Conservation (phyloP, 1,140 invertebrate genomes). For the Drusus annulatus region DNA sequence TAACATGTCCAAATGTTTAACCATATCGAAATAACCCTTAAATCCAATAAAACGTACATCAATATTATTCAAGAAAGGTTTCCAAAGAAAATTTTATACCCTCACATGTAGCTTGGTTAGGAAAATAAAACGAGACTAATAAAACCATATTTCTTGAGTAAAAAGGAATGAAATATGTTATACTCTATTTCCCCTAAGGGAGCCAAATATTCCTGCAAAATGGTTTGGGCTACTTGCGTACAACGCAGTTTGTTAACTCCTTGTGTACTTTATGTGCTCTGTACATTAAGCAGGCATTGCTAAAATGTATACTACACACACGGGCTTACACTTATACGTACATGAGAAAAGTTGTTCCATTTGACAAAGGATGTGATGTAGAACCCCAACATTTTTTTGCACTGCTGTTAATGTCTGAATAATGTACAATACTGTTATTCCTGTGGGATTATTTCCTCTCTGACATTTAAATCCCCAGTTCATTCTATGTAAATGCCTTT, state of each 20-base stretch:
- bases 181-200: slow-evolving; percentile 25
- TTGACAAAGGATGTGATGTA: neutral
- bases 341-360: neutral
- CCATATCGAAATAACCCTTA: neutral
- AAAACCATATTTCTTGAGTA: slow-evolving; percentile 19
- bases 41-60: slow-evolving; percentile 19
- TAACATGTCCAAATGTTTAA: neutral
- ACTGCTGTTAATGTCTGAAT: neutral
- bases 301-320: neutral
- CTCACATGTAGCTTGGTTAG: neutral
- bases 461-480: too few relatives aligned
- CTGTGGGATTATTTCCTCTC: too few relatives aligned
- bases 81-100: slow-evolving; percentile 8
- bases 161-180: slow-evolving; percentile 31
- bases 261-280: neutral
- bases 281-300: neutral
- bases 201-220: slow-evolving; percentile 33
- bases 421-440: too few relatives aligned
- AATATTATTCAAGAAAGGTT: neutral
- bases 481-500: too few relatives aligned
- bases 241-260: neutral
- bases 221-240: slow-evolving; percentile 15
- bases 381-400: neutral
- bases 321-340: neutral
- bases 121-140: slow-evolving; percentile 17